phyloP scores from a whole-genome alignment of 1,140 invertebrate genomes.

The Macrotrachela quadricornifera region DNA sequence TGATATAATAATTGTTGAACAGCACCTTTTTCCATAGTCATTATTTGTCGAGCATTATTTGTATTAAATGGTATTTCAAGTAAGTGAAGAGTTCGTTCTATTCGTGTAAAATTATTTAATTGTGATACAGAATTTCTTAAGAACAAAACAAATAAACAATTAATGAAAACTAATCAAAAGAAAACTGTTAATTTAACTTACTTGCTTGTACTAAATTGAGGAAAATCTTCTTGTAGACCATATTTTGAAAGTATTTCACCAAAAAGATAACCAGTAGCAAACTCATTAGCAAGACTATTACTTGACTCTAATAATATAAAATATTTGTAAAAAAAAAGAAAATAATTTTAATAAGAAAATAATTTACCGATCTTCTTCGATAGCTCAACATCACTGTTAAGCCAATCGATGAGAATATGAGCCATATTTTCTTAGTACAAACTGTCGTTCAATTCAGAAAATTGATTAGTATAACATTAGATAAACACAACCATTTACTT shows the following conservation, averaged over 20 bases:
- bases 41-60: conserved; percentile 25
- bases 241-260: conserved; percentile 29
- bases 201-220: conserved; percentile 29
- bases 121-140: conserved; percentile 26
- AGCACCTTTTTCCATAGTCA: conserved; percentile 26
- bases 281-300: conserved; percentile 21
- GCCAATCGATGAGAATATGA: conserved; percentile 26
- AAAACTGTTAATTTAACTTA: conserved; percentile 12
- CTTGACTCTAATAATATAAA: conserved; percentile 17
- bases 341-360: not conserved
- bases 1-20: conserved; percentile 28
- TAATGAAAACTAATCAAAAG: not conserved
- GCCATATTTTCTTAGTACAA: conserved; percentile 17
- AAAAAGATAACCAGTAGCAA: conserved; percentile 27
- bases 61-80: conserved; percentile 28
- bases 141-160: not conserved
- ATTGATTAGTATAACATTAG: too few species aligned
- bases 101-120: conserved; percentile 29
- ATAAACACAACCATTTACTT: too few species aligned
- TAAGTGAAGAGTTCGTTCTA: conserved; percentile 25
- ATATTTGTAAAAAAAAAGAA: not conserved
- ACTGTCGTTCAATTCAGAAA: not conserved
- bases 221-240: conserved; percentile 30
- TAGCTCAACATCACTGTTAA: conserved; percentile 25
- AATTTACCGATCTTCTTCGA: conserved; percentile 20